A percentile compares a stretch with the other conserved stretches of the same genome.
These are phyloP conservation scores for Sphenopsis melanotis DNA, from an alignment of 2,797 vertebrate genomes.

Conservation along the genomic window DNA sequence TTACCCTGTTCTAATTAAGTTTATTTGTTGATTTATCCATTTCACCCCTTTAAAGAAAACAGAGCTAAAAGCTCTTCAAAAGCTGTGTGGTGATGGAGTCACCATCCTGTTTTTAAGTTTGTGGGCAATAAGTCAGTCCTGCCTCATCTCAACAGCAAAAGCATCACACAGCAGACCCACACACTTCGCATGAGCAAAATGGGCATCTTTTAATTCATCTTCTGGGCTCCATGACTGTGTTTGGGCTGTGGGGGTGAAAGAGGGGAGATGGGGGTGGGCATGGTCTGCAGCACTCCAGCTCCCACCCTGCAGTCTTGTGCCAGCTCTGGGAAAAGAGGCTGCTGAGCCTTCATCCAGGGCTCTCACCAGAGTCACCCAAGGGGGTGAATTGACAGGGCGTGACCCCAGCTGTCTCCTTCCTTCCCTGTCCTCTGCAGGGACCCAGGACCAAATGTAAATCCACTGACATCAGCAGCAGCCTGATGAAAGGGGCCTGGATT, in stretches of 20 bases:
- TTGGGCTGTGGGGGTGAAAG: not conserved
- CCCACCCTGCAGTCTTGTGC: not conserved
- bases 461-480: not conserved
- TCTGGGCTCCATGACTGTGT: not conserved
- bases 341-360: not conserved
- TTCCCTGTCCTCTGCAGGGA: not conserved
- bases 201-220: not conserved
- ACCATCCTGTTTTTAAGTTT: conserved; percentile 30
- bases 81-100: not conserved
- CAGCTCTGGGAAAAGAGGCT: not conserved
- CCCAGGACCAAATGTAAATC: not conserved
- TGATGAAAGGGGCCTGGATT: not conserved
- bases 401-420: not conserved
- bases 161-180: not conserved
- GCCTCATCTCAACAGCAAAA: not conserved
- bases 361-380: not conserved
- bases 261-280: not conserved
- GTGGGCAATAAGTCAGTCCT: not conserved
- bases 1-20: conserved; percentile 50
- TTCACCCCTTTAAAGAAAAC: conserved; percentile 62
- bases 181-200: not conserved
- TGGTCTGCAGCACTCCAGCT: not conserved
- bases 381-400: not conserved
- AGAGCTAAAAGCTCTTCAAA: conserved; percentile 2
- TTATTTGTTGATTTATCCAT: conserved; percentile 65